Percentiles rank a stretch among this genome's conserved stretches.
These are phyloP conservation scores for Paratilapia polleni DNA, from an alignment of 2,113 vertebrate species.

Conservation along the genomic window DNA sequence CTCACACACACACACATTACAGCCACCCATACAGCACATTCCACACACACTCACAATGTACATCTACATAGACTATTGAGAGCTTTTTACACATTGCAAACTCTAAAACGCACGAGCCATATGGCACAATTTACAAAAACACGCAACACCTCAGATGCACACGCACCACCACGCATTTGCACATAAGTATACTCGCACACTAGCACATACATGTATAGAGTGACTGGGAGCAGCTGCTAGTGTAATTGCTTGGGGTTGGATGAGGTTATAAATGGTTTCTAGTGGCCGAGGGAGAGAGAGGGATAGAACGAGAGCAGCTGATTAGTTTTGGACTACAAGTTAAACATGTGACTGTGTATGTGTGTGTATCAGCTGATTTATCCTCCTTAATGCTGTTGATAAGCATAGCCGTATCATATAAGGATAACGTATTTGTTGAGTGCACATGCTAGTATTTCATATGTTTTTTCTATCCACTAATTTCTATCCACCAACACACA, in stretches of 20 bases:
- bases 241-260: conserved; percentile 46
- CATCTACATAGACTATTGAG: neutral
- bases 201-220: neutral
- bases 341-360: neutral
- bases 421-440: neutral
- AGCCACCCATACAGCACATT: neutral
- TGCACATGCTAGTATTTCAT: neutral
- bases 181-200: neutral
- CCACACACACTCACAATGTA: neutral
- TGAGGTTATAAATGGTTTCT: conserved; percentile 51
- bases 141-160: neutral
- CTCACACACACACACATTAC: neutral
- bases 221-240: conserved; percentile 52
- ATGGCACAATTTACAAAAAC: conserved; percentile 10
- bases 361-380: neutral
- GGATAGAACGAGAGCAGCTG: conserved; percentile 9
- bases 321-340: conserved; percentile 24
- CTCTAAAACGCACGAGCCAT: conserved; percentile 10
- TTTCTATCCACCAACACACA: neutral
- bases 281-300: neutral
- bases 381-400: neutral
- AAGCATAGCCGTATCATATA: neutral
- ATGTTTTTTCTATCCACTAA: neutral
- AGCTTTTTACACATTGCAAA: neutral
- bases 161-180: neutral